These are phyloP conservation scores for Xyliphius kryptos DNA, from an alignment of 2,113 vertebrate species.

Conservation along the genomic window DNA sequence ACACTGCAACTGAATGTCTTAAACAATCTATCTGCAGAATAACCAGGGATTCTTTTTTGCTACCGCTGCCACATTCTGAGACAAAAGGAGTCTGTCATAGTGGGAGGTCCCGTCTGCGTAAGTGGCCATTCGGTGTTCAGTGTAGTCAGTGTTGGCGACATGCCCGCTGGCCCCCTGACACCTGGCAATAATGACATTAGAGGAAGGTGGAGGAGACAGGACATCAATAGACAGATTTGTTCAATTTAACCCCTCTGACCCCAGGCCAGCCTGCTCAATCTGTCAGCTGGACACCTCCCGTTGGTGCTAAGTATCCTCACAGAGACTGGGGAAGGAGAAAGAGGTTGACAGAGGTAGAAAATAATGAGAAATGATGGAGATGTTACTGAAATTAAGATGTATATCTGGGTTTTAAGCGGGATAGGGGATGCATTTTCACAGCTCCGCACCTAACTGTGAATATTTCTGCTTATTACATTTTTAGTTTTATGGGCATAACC, in stretches of 20 bases:
- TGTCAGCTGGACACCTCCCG: slow-evolving; percentile 42
- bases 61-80: slow-evolving; percentile 34
- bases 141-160: slow-evolving; percentile 44
- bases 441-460: too few relatives aligned
- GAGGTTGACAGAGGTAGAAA: not conserved
- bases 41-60: too few relatives aligned
- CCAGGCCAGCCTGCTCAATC: slow-evolving; percentile 35
- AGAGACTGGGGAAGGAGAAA: slow-evolving; percentile 3
- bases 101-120: slow-evolving; percentile 43
- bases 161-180: slow-evolving; percentile 39
- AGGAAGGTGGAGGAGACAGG: slow-evolving; percentile 51
- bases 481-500: too few relatives aligned
- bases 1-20: too few relatives aligned
- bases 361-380: slow-evolving; percentile 1
- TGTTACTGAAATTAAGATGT: too few relatives aligned
- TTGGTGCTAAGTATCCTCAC: slow-evolving; percentile 31
- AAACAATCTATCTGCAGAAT: too few relatives aligned
- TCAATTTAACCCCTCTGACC: slow-evolving; percentile 57
- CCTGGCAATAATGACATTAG: slow-evolving; percentile 52
- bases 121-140: slow-evolving; percentile 34
- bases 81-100: slow-evolving; percentile 40
- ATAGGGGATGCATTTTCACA: too few relatives aligned
- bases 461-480: too few relatives aligned
- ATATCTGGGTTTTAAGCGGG: too few relatives aligned
- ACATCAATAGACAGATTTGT: slow-evolving; percentile 59